Percentiles rank a stretch among this genome's conserved stretches.
phyloP scores from a whole-genome alignment of 2,888 invertebrate genomes.

The Thereva nobilitata region DNA sequence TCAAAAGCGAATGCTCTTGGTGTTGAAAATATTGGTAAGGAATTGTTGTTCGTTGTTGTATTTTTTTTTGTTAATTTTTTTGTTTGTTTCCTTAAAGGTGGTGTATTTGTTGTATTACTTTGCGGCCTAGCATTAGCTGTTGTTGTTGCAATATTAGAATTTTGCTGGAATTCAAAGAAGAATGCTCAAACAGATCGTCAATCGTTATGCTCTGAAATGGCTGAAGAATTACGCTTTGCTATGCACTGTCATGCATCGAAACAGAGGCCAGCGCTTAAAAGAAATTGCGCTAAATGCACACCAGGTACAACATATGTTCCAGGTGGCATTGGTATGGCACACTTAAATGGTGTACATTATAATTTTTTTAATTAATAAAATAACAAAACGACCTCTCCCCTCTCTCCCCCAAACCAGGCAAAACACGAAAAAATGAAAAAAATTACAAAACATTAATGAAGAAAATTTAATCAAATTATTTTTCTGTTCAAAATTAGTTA shows the following conservation, averaged over 20 bases:
- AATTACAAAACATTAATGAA: no score
- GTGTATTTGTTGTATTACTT: constrained; percentile 94
- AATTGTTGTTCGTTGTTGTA: constrained; percentile 1
- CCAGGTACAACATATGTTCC: constrained; percentile 74
- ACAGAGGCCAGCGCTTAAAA: constrained; percentile 76
- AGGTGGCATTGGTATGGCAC: constrained; percentile 49
- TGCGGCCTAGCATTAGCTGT: constrained; percentile 90
- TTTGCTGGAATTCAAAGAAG: constrained; percentile 92
- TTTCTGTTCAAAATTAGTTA: no score
- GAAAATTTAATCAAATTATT: no score
- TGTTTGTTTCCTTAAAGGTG: constrained; percentile 63
- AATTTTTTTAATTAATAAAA: constrained; percentile 54
- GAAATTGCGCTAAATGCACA: constrained; percentile 76
- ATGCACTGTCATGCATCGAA: constrained; percentile 84
- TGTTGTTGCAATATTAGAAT: constrained; percentile 89
- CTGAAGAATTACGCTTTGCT: constrained; percentile 87
- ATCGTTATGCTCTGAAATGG: constrained; percentile 93
- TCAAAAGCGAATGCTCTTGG: constrained; percentile 92
- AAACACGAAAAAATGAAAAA: no score
- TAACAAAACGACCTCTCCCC: no score
- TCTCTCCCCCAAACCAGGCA: no score
- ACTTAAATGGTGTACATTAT: constrained; percentile 52
- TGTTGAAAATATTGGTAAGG: constrained; percentile 75
- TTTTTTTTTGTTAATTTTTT: constrained; percentile 11
- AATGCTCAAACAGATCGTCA: constrained; percentile 82